Conservation (phyloP, 2,797 vertebrate genomes). For the Sebastes vulpes region DNA sequence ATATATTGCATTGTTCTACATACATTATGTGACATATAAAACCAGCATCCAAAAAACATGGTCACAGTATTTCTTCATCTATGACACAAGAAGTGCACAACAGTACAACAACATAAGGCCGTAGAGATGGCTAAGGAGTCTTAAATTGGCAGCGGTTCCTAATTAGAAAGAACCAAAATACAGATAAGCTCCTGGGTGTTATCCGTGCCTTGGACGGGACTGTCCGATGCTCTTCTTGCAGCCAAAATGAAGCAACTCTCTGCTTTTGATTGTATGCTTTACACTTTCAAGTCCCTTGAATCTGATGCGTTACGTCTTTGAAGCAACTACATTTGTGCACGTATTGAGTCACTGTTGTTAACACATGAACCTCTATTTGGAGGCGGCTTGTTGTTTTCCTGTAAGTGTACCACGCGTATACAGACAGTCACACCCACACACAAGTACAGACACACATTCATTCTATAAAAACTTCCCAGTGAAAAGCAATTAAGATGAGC, state of each 20-base stretch:
- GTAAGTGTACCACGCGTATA: neutral
- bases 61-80: neutral
- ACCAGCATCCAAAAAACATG: neutral
- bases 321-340: slow-evolving; percentile 10
- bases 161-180: neutral
- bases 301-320: neutral
- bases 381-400: slow-evolving; percentile 13
- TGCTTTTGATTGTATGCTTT: neutral
- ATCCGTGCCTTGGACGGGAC: neutral
- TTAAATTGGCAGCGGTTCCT: neutral
- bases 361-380: slow-evolving; percentile 8
- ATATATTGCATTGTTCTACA: neutral
- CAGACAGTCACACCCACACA: neutral
- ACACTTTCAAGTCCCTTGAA: neutral
- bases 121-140: neutral
- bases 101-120: neutral
- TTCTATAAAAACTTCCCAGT: neutral
- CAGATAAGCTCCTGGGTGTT: neutral
- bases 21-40: neutral
- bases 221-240: neutral
- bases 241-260: neutral
- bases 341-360: slow-evolving; percentile 13
- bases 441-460: neutral
- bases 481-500: neutral
- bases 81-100: neutral